Evolutionary conservation across 2,888 invertebrate genomes (phyloP).

Genomic region (Desoria tigrina): DNA sequence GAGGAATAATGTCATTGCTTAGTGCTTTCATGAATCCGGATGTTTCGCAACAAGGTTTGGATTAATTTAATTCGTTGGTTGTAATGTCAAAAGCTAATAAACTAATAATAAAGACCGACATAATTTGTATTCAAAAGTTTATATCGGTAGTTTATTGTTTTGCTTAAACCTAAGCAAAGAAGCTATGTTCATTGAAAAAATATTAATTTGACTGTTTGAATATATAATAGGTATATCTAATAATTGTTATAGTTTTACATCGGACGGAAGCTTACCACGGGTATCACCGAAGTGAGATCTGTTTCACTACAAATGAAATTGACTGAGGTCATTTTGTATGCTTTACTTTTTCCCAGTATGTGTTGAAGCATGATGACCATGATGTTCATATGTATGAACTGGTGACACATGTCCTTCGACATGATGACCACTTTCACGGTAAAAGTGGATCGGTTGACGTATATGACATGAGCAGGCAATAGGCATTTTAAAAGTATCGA

Average conservation of each 20-base stretch:
- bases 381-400: constrained; percentile 16
- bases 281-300: too few species aligned
- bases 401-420: constrained; percentile 20
- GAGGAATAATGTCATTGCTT: constrained; percentile 43
- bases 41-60: background rate
- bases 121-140: too few species aligned
- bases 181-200: too few species aligned
- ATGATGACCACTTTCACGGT: constrained; percentile 37
- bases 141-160: too few species aligned
- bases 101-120: background rate
- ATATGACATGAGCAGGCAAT: constrained; percentile 51
- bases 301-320: too few species aligned
- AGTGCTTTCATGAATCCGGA: constrained; percentile 47
- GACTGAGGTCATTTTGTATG: too few species aligned
- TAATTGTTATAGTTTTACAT: too few species aligned
- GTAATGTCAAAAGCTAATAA: background rate
- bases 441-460: constrained; percentile 43
- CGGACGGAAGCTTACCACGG: too few species aligned
- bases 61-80: background rate
- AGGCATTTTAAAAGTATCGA: constrained; percentile 56
- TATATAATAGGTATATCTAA: too few species aligned
- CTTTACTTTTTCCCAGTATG: background rate
- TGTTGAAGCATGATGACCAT: constrained; percentile 12
- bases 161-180: too few species aligned
- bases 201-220: too few species aligned